Evolutionary conservation across 2,888 invertebrate genomes (phyloP), one percentile per base, ranked within the genome.

Genomic region (Gastrophysa polygoni): DNA sequence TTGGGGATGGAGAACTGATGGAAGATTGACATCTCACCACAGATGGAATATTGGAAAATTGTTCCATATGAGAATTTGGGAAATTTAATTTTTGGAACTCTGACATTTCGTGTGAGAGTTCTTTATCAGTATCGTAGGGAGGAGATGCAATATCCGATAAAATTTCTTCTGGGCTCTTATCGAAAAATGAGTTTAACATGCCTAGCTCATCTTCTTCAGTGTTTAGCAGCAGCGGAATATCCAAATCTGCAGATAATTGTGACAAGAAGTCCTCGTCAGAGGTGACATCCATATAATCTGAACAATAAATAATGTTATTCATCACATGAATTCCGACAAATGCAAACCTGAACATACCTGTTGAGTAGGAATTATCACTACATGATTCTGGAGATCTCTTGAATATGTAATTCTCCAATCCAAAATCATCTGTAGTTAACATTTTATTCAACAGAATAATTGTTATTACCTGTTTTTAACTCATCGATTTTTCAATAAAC

Each of bases 261-360:
- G 80, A 77, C 28, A 81, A 66, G 59, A 81, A 80, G 66, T 81
- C 80, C 66, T 81, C 81, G 61, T 80, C 80, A 7, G 78, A 75
- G 14, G 73, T 73, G 28, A 74, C 61, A 62, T 80, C 80, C 46
- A 76, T 71, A 61, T 70, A 76, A 69, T 78, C 78, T 77, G 63
- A 47, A 73, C 71, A 64, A 32, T 20, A 56, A 55, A 46, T n/a
- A 52, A 60, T n/a, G 28, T 20, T n/a, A 7, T 7, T 1, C 49
- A 32, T 10, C 21, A 43, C 17, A 8, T 11, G 1, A 51, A 0
- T 16, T 32, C 16, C 34, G 28, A 14, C 43, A 28, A 43, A n/a
- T 17, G 18, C 16, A 11, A 10, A 4, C 1, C 1, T 14, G 16
- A 6, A 28, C 38, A 6, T 75, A 79, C 79, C 79, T 72, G 77